Conservation (phyloP, 2,888 invertebrate species). For the Macaria liturata region DNA sequence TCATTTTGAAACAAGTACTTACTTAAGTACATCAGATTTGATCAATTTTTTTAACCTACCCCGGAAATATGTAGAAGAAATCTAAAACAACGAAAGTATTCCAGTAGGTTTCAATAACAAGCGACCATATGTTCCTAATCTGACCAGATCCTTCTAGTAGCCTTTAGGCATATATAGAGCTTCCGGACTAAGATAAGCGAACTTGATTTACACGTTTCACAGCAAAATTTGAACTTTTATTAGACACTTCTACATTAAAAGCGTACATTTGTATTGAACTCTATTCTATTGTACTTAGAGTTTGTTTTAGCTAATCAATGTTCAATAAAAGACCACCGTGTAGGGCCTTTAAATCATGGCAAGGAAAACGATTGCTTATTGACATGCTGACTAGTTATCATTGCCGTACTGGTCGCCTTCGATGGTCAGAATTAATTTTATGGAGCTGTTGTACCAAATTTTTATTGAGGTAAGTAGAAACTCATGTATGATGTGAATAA, state of each 20-base stretch:
- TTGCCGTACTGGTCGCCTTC: too few relatives aligned
- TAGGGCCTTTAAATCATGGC: constrained; percentile 41
- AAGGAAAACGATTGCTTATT: constrained; percentile 41
- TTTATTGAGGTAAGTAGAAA: too few relatives aligned
- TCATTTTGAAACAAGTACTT: too few relatives aligned
- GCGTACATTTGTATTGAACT: background rate
- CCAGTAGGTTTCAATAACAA: too few relatives aligned
- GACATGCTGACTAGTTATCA: constrained; percentile 35
- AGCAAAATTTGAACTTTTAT: constrained; percentile 12
- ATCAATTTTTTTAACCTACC: too few relatives aligned
- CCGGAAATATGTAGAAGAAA: too few relatives aligned
- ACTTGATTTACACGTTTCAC: constrained; percentile 15
- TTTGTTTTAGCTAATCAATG: constrained; percentile 44
- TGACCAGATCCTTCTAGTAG: constrained; percentile 1
- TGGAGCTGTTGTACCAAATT: too few relatives aligned
- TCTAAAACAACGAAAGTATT: too few relatives aligned
- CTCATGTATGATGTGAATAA: too few relatives aligned
- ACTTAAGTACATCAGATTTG: too few relatives aligned
- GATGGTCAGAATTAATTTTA: too few relatives aligned
- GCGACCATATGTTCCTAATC: constrained; percentile 1
- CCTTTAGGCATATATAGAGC: background rate
- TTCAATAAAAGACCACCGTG: constrained; percentile 47
- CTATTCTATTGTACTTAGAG: constrained; percentile 17
- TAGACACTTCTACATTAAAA: constrained; percentile 2
- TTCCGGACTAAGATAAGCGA: constrained; percentile 16